These are phyloP conservation scores for Hydropsyche tenuis DNA, from an alignment of 1,140 invertebrate species.

Conservation along the genomic window DNA sequence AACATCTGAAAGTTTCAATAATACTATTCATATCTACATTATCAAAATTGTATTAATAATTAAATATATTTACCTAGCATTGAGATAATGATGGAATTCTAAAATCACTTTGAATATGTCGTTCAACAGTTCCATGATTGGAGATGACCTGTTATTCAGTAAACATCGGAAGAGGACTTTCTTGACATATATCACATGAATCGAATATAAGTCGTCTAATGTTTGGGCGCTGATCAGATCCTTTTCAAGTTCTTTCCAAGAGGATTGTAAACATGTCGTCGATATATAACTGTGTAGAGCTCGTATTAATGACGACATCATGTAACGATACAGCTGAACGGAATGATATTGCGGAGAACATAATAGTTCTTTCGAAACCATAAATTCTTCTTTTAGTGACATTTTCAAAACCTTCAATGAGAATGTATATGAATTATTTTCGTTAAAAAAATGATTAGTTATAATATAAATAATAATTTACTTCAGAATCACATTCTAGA, in stretches of 20 bases:
- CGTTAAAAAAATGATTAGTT: neutral
- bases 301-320: constrained; percentile 75
- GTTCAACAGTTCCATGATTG: constrained; percentile 69
- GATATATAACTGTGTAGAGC: constrained; percentile 76
- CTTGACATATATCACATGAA: constrained; percentile 74
- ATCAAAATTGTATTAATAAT: neutral
- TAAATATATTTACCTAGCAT: constrained; percentile 54
- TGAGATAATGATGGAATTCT: constrained; percentile 68
- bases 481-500: constrained; percentile 71
- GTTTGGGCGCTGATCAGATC: constrained; percentile 68
- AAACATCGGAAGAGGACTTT: constrained; percentile 74
- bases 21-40: constrained; percentile 23
- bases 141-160: constrained; percentile 69
- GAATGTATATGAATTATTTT: neutral
- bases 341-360: constrained; percentile 66
- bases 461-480: constrained; percentile 46
- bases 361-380: constrained; percentile 56
- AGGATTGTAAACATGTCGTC: constrained; percentile 71
- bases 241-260: constrained; percentile 74
- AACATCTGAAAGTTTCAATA: constrained; percentile 54
- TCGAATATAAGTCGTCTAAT: constrained; percentile 72
- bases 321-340: constrained; percentile 71
- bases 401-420: constrained; percentile 62
- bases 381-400: constrained; percentile 57
- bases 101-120: constrained; percentile 74